Evolutionary conservation across 2,113 vertebrate species (phyloP), one percentile per base, ranked within the genome.

Genomic region (Crotophaga sulcirostris): DNA sequence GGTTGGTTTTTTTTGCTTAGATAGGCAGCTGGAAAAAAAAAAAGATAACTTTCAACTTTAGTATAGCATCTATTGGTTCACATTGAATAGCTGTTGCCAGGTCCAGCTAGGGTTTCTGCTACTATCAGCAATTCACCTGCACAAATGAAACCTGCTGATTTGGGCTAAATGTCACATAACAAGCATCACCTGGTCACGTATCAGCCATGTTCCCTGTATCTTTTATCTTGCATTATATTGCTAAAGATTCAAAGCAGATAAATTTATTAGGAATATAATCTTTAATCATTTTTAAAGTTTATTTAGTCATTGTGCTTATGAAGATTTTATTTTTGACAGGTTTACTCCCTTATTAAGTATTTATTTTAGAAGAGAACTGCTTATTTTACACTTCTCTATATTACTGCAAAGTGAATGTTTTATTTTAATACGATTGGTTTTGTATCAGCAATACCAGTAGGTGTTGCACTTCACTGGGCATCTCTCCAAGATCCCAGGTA

Each of bases 401-500:
- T 81, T 85, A 74, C 25, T 75, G 54, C 38, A 72, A 91, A 94
- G 51, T 52, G 54, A 86, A 56, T 82, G 17, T 52, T 91, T 85
- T 59, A 63, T 78, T 94, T 86, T 75, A 94, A 89, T 60, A 84
- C 54, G 59, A 76, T 73, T 93, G 54, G 68, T 93, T 88, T 89
- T 78, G 54, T 81, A 92, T 52, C 38, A 88, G 63, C 42, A 85
- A 92, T 56, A 90, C 55, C 51, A 79, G 40, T 87, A 80, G 75
- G 31, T 56, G 38, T 92, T 94, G 84, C n/a, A 63, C 55, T 91
- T 85, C 28, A 23, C 66, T 84, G 77, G 63, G 84, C 42, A 85
- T 84, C 52, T 66, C 38, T 58, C 72, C 87, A 87, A 93, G 54
- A 91, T 66, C 21, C 23, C 59, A 74, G n/a, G 91, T 66, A 91